phyloP scores from a whole-genome alignment of 2,888 invertebrate species.

The Ariolimax columbianus region DNA sequence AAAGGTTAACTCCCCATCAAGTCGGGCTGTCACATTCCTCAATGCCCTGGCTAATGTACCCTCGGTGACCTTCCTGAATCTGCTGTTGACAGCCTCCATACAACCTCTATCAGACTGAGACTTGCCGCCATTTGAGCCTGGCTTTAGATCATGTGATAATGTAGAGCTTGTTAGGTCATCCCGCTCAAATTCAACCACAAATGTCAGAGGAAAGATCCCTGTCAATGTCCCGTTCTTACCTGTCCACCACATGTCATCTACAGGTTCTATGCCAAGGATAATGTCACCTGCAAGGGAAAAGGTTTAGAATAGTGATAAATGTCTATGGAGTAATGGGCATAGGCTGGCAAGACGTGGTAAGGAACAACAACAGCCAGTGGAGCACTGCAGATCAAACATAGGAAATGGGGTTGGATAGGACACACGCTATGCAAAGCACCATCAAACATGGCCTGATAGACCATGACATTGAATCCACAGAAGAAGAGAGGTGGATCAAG shows the following conservation, averaged over 20 bases:
- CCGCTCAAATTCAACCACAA: conserved; percentile 79
- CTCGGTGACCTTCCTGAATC: neutral
- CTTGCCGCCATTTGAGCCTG: conserved; percentile 34
- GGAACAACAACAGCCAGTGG: too few species aligned
- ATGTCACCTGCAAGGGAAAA: conserved; percentile 79
- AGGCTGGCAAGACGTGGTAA: too few species aligned
- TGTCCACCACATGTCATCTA: conserved; percentile 81
- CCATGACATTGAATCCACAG: too few species aligned
- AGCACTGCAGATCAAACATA: too few species aligned
- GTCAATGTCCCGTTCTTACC: conserved; percentile 76
- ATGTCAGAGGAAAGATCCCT: conserved; percentile 82
- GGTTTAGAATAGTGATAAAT: too few species aligned
- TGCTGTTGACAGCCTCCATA: neutral
- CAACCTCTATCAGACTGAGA: neutral
- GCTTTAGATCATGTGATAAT: conserved; percentile 31
- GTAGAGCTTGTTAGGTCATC: conserved; percentile 8
- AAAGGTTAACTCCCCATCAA: conserved; percentile 82
- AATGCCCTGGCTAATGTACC: conserved; percentile 80
- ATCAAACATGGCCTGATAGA: too few species aligned
- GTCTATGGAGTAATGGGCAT: too few species aligned
- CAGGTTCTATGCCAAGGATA: conserved; percentile 79
- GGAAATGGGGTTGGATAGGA: too few species aligned
- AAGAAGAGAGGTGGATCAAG: too few species aligned
- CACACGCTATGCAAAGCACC: too few species aligned
- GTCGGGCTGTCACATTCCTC: conserved; percentile 81